Evolutionary conservation across 2,888 invertebrate species (phyloP).

Genomic region (Epinotia bilunana): DNA sequence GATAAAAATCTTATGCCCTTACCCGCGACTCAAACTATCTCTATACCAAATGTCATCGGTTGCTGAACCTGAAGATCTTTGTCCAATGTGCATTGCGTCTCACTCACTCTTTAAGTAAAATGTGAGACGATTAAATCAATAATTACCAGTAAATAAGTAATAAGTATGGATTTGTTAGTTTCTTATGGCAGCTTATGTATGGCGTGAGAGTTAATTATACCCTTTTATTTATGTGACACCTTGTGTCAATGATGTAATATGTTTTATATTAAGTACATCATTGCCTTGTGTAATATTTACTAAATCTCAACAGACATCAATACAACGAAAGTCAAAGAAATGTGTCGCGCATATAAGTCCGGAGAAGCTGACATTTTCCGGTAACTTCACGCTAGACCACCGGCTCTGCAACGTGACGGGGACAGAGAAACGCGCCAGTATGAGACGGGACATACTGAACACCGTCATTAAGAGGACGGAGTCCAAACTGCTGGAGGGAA

Average conservation of each 20-base stretch:
- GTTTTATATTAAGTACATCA: too few relatives aligned
- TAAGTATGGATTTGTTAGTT: background rate
- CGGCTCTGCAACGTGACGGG: slow-evolving; percentile 63
- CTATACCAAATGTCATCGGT: too few relatives aligned
- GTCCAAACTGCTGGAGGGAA: slow-evolving; percentile 57
- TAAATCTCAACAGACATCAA: slow-evolving; percentile 10
- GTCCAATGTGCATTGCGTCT: too few relatives aligned
- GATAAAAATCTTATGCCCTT: too few relatives aligned
- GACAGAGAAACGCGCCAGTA: slow-evolving; percentile 60
- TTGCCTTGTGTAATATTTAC: background rate
- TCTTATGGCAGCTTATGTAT: background rate
- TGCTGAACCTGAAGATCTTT: too few relatives aligned
- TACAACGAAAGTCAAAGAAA: slow-evolving; percentile 55
- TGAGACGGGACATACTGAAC: slow-evolving; percentile 71
- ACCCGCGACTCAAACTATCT: too few relatives aligned
- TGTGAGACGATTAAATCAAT: too few relatives aligned
- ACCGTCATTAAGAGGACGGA: slow-evolving; percentile 69
- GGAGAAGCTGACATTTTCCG: slow-evolving; percentile 65
- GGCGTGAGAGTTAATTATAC: too few relatives aligned
- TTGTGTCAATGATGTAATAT: too few relatives aligned
- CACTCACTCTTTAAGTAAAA: too few relatives aligned
- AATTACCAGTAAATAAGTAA: too few relatives aligned
- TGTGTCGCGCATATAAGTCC: slow-evolving; percentile 51
- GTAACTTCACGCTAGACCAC: slow-evolving; percentile 66
- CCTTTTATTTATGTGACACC: background rate